Percentiles rank a stretch among this genome's conserved stretches.
phyloP scores from a whole-genome alignment of 2,113 vertebrate species.

The Cnemophilus loriae region DNA sequence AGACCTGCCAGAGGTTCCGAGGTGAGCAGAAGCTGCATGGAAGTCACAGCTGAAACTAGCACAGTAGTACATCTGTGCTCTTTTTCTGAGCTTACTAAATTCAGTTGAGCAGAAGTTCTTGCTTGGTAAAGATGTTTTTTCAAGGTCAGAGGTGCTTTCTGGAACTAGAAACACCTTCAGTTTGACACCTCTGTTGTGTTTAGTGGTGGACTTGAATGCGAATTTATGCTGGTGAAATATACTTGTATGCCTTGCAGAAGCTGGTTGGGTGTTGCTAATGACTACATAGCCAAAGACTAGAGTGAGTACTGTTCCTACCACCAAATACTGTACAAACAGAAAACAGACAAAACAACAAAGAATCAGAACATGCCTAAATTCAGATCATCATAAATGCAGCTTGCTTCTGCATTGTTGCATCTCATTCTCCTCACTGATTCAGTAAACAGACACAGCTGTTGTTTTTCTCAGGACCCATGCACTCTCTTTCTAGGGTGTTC shows the following conservation, averaged over 20 bases:
- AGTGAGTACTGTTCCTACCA: not conserved
- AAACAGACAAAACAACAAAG: not conserved
- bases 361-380: not conserved
- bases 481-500: not conserved
- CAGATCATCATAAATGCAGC: not conserved
- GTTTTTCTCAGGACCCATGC: not conserved
- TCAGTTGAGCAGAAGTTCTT: not conserved
- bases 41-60: not conserved
- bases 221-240: not conserved
- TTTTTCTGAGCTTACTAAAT: not conserved
- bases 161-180: not conserved
- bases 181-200: not conserved
- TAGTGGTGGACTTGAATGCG: not conserved
- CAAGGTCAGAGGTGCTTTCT: not conserved
- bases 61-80: rapidly evolving
- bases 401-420: not conserved
- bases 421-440: not conserved
- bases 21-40: not conserved
- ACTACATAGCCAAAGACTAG: not conserved
- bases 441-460: not conserved
- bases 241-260: not conserved
- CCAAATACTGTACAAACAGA: not conserved
- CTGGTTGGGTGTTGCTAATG: not conserved
- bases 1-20: not conserved
- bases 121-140: not conserved